phyloP scores from a whole-genome alignment of 2,888 invertebrate species.

The Papilio elwesi region DNA sequence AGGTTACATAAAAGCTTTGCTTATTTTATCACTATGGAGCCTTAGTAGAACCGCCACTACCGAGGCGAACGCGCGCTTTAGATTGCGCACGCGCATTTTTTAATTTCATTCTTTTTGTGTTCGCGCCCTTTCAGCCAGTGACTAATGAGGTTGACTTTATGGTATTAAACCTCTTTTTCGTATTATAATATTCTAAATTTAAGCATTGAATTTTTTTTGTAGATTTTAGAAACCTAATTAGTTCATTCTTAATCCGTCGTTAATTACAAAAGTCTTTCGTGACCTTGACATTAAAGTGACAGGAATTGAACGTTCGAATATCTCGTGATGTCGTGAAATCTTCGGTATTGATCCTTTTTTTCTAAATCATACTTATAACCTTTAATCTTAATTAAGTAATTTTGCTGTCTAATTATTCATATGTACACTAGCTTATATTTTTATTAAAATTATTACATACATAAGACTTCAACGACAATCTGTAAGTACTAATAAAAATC shows the following conservation, averaged over 20 bases:
- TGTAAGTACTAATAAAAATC: no score
- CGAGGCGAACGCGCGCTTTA: constrained; percentile 69
- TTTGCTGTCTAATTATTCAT: neutral
- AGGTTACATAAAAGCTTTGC: constrained; percentile 79
- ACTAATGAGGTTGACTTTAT: constrained; percentile 53
- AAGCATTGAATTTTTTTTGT: constrained; percentile 34
- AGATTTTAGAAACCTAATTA: constrained; percentile 18
- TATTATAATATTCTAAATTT: constrained; percentile 32
- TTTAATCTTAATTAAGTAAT: neutral
- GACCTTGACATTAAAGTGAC: constrained; percentile 52
- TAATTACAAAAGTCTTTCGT: constrained; percentile 39
- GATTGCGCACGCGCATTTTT: constrained; percentile 55
- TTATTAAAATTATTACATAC: no score
- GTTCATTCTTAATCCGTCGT: constrained; percentile 20
- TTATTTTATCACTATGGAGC: constrained; percentile 65
- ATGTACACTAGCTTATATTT: neutral
- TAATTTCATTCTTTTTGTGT: constrained; percentile 42
- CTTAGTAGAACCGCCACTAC: constrained; percentile 71
- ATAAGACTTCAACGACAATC: no score
- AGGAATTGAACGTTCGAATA: constrained; percentile 44
- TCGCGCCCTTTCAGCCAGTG: constrained; percentile 47
- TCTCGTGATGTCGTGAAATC: constrained; percentile 44
- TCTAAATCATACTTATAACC: neutral
- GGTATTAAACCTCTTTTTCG: constrained; percentile 42
- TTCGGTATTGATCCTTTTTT: constrained; percentile 17